These are phyloP conservation scores for Trachymyrmex septentrionalis DNA, from an alignment of 1,140 invertebrate genomes.

Conservation along the genomic window DNA sequence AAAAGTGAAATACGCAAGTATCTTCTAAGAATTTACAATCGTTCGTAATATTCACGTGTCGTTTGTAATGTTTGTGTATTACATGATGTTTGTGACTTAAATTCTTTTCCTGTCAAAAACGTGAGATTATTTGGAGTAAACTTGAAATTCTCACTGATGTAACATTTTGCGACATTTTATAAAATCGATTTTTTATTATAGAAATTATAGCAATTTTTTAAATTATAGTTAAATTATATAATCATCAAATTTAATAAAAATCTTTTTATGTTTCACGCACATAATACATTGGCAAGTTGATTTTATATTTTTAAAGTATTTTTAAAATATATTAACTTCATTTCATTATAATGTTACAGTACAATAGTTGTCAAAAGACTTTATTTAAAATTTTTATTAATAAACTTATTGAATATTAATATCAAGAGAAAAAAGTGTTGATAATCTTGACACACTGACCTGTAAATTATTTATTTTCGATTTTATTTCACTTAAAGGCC, in stretches of 20 bases:
- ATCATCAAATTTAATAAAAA: not conserved
- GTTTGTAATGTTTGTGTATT: not conserved
- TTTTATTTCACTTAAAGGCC: constrained; percentile 8
- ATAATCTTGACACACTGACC: constrained; percentile 52
- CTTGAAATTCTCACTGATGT: constrained; percentile 8
- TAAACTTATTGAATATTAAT: not conserved
- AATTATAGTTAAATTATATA: not conserved
- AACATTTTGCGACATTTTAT: not conserved
- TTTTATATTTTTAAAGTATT: not conserved
- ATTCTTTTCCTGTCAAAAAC: not conserved
- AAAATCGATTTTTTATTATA: too few species aligned
- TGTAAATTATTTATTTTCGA: constrained; percentile 19
- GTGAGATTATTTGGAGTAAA: not conserved
- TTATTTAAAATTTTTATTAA: not conserved
- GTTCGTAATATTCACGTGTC: too few species aligned
- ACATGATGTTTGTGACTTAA: constrained; percentile 33
- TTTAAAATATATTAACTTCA: too few species aligned
- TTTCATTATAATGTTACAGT: not conserved
- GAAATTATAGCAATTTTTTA: too few species aligned
- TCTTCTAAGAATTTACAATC: not conserved
- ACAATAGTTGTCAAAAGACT: not conserved
- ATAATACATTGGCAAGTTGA: not conserved
- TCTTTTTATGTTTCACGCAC: not conserved
- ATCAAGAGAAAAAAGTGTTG: not conserved
- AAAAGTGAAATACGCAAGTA: not conserved